A percentile compares a stretch with the other conserved stretches of the same genome.
Evolutionary conservation across 1,140 invertebrate genomes (phyloP).

Genomic region (Apis cerana): DNA sequence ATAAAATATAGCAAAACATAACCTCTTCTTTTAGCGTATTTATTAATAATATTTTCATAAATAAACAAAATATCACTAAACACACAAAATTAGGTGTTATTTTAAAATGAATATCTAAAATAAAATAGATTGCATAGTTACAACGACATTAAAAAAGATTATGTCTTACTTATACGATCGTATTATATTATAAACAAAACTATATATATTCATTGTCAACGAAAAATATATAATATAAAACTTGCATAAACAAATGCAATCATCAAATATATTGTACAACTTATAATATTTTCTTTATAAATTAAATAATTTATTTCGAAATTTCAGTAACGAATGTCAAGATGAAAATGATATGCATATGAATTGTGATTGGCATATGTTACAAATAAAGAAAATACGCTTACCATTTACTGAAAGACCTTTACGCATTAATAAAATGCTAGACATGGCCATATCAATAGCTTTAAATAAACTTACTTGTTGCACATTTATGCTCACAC

Average conservation of each 20-base stretch:
- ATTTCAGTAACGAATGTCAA: constrained; percentile 11
- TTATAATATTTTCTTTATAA: not conserved
- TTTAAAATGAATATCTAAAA: not conserved
- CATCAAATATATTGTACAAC: not conserved
- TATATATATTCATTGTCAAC: not conserved
- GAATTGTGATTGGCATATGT: constrained; percentile 21
- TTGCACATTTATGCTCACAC: constrained; percentile 13
- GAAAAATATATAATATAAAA: not conserved
- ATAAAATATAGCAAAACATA: constrained; percentile 4
- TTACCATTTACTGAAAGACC: constrained; percentile 54
- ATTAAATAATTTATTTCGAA: not conserved
- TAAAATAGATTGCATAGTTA: not conserved
- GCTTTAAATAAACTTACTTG: constrained; percentile 49
- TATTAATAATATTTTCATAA: not conserved
- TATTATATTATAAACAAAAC: constrained; percentile 16
- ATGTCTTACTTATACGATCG: no score
- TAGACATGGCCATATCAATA: constrained; percentile 57
- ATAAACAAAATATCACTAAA: not conserved
- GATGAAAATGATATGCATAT: constrained; percentile 10
- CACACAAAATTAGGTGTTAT: not conserved
- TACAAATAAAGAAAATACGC: constrained; percentile 33
- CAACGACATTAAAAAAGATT: not conserved
- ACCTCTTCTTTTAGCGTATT: not conserved
- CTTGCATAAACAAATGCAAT: constrained; percentile 16
- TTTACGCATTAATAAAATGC: constrained; percentile 39